A percentile compares a stretch with the other conserved stretches of the same genome.
These are phyloP conservation scores for Drosophila rhopaloa DNA, from an alignment of 1,140 invertebrate species.

Conservation along the genomic window DNA sequence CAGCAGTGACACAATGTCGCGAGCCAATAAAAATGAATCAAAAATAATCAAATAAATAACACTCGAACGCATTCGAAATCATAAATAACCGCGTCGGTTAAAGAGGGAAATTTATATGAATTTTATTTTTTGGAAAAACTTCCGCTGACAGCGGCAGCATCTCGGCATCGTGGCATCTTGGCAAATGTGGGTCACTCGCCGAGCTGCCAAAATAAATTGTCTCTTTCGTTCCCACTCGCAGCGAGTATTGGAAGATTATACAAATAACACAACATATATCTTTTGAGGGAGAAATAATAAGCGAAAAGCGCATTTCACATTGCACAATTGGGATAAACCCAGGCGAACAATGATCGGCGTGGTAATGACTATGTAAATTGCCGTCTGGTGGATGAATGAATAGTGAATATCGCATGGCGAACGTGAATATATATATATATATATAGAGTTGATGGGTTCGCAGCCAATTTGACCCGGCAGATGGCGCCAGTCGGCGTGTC, in stretches of 20 bases:
- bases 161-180: slow-evolving; percentile 7
- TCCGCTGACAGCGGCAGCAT: slow-evolving; percentile 57
- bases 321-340: slow-evolving; percentile 69
- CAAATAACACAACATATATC: slow-evolving; percentile 7
- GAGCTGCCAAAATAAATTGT: slow-evolving; percentile 77
- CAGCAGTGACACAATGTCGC: slow-evolving; percentile 76
- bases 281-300: slow-evolving; percentile 31
- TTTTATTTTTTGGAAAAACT: slow-evolving; percentile 68
- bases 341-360: slow-evolving; percentile 45
- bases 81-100: slow-evolving; percentile 51
- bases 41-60: slow-evolving; percentile 83
- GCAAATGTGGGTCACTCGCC: slow-evolving; percentile 31
- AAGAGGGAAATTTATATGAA: slow-evolving; percentile 46
- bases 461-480: slow-evolving; percentile 63
- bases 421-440: slow-evolving; percentile 12
- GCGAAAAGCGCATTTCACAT: slow-evolving; percentile 41
- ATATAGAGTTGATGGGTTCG: slow-evolving; percentile 1
- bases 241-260: slow-evolving; percentile 31
- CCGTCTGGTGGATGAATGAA: slow-evolving; percentile 4
- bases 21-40: slow-evolving; percentile 80
- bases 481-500: slow-evolving; percentile 78
- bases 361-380: slow-evolving; percentile 47
- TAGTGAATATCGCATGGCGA: slow-evolving; percentile 2
- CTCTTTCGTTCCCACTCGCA: slow-evolving; percentile 36
- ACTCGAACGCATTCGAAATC: slow-evolving; percentile 44